Conservation (phyloP, 2,888 invertebrate species). For the Cynaeus angustus region DNA sequence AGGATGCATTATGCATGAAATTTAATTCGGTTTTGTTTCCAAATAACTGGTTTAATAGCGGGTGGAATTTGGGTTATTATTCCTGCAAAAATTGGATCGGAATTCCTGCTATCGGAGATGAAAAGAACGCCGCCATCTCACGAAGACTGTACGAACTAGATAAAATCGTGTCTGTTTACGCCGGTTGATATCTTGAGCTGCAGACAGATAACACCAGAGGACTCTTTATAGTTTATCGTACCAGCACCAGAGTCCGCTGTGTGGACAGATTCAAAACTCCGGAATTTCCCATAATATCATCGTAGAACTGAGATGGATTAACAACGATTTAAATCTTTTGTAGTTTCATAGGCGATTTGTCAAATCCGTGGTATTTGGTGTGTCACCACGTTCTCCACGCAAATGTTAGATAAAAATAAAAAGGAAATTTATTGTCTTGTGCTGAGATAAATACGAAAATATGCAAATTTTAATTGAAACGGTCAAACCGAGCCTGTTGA, state of each 20-base stretch:
- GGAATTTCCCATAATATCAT: not conserved
- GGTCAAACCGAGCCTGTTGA: slow-evolving; percentile 35
- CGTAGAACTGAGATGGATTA: too few species aligned
- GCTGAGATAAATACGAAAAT: slow-evolving; percentile 38
- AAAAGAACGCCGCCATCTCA: slow-evolving; percentile 29
- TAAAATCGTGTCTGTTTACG: slow-evolving; percentile 2
- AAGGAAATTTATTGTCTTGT: slow-evolving; percentile 39
- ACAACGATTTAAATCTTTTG: not conserved
- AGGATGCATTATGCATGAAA: slow-evolving; percentile 30
- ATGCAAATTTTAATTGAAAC: slow-evolving; percentile 45
- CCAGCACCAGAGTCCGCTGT: slow-evolving; percentile 21
- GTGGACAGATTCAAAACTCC: not conserved
- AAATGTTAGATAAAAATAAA: slow-evolving; percentile 32
- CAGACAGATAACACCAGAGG: slow-evolving; percentile 18
- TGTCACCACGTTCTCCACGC: slow-evolving; percentile 30
- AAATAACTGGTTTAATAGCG: slow-evolving; percentile 15
- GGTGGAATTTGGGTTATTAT: slow-evolving; percentile 2
- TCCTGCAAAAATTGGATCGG: slow-evolving; percentile 13
- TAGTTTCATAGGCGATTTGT: not conserved
- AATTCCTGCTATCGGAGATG: not conserved
- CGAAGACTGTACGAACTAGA: slow-evolving; percentile 8
- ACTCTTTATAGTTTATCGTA: not conserved
- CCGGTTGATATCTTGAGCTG: slow-evolving; percentile 22
- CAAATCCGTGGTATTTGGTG: slow-evolving; percentile 20
- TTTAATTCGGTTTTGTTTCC: slow-evolving; percentile 17